These are phyloP conservation scores for Ptychobarbus kaznakovi DNA, from an alignment of 2,797 vertebrate species.

Conservation along the genomic window DNA sequence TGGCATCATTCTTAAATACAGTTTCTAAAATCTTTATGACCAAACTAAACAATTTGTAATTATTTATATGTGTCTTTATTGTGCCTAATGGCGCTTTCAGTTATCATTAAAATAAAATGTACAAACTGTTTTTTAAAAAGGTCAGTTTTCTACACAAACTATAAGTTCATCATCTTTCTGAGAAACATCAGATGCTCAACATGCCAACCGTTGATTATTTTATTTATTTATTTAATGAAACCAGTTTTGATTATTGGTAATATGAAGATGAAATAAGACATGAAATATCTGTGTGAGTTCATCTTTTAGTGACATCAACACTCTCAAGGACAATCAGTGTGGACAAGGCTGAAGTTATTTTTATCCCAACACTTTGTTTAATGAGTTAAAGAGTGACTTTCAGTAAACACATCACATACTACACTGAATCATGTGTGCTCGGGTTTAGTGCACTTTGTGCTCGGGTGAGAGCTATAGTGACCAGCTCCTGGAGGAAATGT, in stretches of 20 bases:
- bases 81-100: too few species aligned
- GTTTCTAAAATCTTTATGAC: not conserved
- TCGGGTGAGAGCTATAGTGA: not conserved
- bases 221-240: not conserved
- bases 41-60: not conserved
- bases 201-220: not conserved
- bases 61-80: not conserved
- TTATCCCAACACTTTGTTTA: slow-evolving; percentile 23
- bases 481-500: slow-evolving; percentile 3
- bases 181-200: not conserved
- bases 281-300: not conserved
- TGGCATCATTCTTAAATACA: not conserved
- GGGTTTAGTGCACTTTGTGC: slow-evolving; percentile 37
- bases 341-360: slow-evolving; percentile 49
- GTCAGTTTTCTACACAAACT: not conserved
- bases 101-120: not conserved
- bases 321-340: not conserved
- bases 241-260: not conserved
- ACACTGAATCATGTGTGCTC: slow-evolving; percentile 9
- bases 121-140: slow-evolving; percentile 1
- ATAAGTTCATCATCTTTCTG: not conserved
- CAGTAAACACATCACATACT: slow-evolving; percentile 29
- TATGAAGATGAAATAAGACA: not conserved
- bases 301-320: not conserved
- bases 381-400: slow-evolving; percentile 30